phyloP scores from a whole-genome alignment of 1,140 invertebrate species.

The Drosophila mayri region DNA sequence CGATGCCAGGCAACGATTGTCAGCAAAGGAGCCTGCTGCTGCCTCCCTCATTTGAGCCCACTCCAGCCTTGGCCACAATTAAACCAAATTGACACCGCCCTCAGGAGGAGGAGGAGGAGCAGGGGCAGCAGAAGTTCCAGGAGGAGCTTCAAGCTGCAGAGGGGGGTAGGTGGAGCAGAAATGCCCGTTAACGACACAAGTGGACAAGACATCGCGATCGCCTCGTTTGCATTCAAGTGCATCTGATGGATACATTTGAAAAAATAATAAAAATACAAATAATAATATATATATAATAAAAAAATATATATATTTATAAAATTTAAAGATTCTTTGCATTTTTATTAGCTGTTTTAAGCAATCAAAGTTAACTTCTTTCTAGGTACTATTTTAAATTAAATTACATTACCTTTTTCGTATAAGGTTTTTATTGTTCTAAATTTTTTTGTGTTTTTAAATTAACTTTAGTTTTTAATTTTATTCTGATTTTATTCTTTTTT shows the following conservation, averaged over 20 bases:
- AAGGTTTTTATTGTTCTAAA: too few relatives aligned
- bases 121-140: neutral
- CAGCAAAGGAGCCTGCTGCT: neutral
- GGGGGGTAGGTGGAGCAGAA: slow-evolving; percentile 8
- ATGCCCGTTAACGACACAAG: slow-evolving; percentile 59
- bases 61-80: slow-evolving; percentile 63
- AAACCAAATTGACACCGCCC: slow-evolving; percentile 72
- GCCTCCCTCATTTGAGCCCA: slow-evolving; percentile 31
- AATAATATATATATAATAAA: neutral
- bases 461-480: too few relatives aligned
- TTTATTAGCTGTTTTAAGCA: too few relatives aligned
- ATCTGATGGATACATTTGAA: slow-evolving; percentile 35
- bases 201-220: slow-evolving; percentile 48
- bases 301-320: neutral
- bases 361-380: too few relatives aligned
- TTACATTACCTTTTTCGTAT: too few relatives aligned
- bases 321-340: too few relatives aligned
- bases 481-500: too few relatives aligned
- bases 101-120: slow-evolving; percentile 9
- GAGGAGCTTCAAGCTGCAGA: neutral
- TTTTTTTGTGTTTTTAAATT: too few relatives aligned
- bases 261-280: neutral
- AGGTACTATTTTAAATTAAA: too few relatives aligned
- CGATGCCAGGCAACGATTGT: slow-evolving; percentile 44
- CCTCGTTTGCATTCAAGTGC: slow-evolving; percentile 45